Conservation (phyloP, 2,888 invertebrate genomes). For the Cephus pulcher region DNA sequence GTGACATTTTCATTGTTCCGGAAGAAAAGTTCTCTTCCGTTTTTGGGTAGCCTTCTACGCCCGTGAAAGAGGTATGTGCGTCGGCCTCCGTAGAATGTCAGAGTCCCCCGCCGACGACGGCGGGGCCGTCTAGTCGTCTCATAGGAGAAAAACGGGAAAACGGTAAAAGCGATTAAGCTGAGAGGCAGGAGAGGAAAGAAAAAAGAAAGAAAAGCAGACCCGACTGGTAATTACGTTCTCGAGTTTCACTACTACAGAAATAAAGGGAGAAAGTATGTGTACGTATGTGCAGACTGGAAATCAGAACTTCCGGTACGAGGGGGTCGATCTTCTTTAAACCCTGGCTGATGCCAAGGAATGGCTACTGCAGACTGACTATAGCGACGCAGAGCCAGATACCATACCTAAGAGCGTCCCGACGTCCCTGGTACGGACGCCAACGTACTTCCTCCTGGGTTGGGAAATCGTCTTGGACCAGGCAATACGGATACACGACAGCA, state of each 20-base stretch:
- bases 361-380: neutral
- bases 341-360: neutral
- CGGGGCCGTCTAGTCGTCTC: constrained; percentile 31
- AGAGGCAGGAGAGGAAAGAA: constrained; percentile 2
- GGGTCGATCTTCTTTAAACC: neutral
- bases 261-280: neutral
- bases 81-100: constrained; percentile 23
- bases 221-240: neutral
- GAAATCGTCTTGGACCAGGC: neutral
- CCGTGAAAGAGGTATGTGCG: constrained; percentile 20
- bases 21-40: constrained; percentile 15
- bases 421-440: neutral
- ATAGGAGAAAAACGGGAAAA: constrained; percentile 34
- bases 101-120: constrained; percentile 44
- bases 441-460: neutral
- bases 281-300: neutral
- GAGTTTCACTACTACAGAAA: neutral
- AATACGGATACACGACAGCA: neutral
- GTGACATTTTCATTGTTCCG: neutral
- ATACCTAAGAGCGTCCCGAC: neutral
- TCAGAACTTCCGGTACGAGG: neutral
- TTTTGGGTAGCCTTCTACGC: constrained; percentile 20
- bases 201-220: constrained; percentile 13
- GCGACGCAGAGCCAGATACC: neutral
- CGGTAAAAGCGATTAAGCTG: constrained; percentile 23